Percentiles rank a stretch among this genome's conserved stretches.
phyloP scores from a whole-genome alignment of 2,888 invertebrate species.

The Epirrita christyi region DNA sequence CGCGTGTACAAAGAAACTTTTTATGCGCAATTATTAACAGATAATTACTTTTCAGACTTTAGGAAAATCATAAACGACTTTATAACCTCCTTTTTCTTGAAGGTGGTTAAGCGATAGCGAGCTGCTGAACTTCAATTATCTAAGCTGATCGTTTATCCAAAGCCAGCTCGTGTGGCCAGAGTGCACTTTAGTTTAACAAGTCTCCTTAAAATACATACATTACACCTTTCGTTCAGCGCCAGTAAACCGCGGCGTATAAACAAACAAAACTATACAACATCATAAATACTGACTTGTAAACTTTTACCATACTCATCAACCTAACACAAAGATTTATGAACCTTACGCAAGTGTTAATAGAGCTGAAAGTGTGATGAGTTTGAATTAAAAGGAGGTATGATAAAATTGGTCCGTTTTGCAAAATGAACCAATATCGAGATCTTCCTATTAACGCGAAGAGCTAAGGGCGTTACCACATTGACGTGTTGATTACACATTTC shows the following conservation, averaged over 20 bases:
- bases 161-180: slow-evolving; percentile 6
- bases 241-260: slow-evolving; percentile 35
- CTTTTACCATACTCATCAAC: slow-evolving; percentile 34
- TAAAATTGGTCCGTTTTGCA: slow-evolving; percentile 55
- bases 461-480: slow-evolving; percentile 71
- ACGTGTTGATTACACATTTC: slow-evolving; percentile 79
- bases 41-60: too few species aligned
- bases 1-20: too few species aligned
- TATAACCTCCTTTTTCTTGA: too few species aligned
- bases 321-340: neutral
- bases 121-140: slow-evolving; percentile 22
- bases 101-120: neutral
- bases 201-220: slow-evolving; percentile 26
- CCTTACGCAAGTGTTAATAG: slow-evolving; percentile 29
- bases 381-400: slow-evolving; percentile 19
- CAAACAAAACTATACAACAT: slow-evolving; percentile 57
- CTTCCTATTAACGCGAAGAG: slow-evolving; percentile 74
- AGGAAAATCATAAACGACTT: too few species aligned
- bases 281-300: slow-evolving; percentile 63
- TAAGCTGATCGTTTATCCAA: slow-evolving; percentile 16
- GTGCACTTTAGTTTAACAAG: slow-evolving; percentile 14
- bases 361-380: slow-evolving; percentile 33
- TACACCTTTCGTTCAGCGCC: slow-evolving; percentile 30
- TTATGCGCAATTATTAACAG: too few species aligned
- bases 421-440: slow-evolving; percentile 72